A percentile compares a stretch with the other conserved stretches of the same genome.
Conservation (phyloP, 2,888 invertebrate species). For the Entomobrya proxima region DNA sequence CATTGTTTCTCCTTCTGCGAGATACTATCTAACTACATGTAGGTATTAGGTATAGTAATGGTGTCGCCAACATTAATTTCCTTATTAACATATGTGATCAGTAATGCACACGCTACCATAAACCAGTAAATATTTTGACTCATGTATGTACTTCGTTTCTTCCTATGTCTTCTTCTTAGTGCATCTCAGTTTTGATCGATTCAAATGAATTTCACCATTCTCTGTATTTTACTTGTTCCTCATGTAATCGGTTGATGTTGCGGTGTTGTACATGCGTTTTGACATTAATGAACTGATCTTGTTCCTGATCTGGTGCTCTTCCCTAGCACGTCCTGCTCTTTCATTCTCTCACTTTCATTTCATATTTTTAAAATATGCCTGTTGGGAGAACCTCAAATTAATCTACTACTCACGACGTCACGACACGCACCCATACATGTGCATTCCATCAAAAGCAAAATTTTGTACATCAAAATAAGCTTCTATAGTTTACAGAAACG, state of each 20-base stretch:
- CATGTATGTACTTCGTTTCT: too few relatives aligned
- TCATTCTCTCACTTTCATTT: conserved; percentile 38
- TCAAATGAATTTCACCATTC: background rate
- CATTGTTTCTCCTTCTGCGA: conserved; percentile 22
- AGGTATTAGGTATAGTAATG: background rate
- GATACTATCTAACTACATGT: background rate
- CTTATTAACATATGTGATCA: background rate
- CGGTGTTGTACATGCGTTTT: background rate
- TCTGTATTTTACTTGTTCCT: background rate
- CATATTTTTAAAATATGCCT: conserved; percentile 20
- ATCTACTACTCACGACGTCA: conserved; percentile 59
- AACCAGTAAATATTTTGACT: too few relatives aligned
- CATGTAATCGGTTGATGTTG: background rate
- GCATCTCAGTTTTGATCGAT: too few relatives aligned
- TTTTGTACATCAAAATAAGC: too few relatives aligned
- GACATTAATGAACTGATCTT: conserved; percentile 57
- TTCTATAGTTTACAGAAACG: too few relatives aligned
- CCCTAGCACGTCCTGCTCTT: background rate
- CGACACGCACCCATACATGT: conserved; percentile 1
- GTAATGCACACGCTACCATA: too few relatives aligned
- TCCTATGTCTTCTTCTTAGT: too few relatives aligned
- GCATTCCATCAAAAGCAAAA: background rate
- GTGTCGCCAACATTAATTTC: conserved; percentile 39
- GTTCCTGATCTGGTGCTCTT: conserved; percentile 34
- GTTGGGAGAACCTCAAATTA: conserved; percentile 44